Percentiles rank a stretch among this genome's conserved stretches.
phyloP scores from a whole-genome alignment of 1,140 invertebrate species.

The Cyphomyrmex costatus region DNA sequence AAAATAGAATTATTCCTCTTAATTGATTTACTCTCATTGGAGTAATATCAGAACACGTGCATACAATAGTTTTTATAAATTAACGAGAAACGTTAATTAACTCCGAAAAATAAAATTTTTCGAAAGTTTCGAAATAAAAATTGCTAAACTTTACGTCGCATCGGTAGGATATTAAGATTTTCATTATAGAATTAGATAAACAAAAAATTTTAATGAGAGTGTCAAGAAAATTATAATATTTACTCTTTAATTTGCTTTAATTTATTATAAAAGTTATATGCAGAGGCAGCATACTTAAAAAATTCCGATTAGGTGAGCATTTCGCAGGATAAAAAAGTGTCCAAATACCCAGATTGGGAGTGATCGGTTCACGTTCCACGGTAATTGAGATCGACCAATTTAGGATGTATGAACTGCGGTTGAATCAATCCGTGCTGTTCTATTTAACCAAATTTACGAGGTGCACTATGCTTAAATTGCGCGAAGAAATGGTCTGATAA shows the following conservation, averaged over 20 bases:
- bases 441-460: slow-evolving; percentile 33
- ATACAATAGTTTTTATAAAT: not conserved
- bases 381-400: slow-evolving; percentile 39
- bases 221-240: not conserved
- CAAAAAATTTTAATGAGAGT: not conserved
- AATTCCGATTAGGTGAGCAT: not conserved
- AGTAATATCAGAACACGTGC: not conserved
- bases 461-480: slow-evolving; percentile 24
- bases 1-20: too few relatives aligned
- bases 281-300: slow-evolving; percentile 8
- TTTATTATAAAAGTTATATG: slow-evolving; percentile 11
- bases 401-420: not conserved
- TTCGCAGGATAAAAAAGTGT: slow-evolving; percentile 13
- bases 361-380: slow-evolving; percentile 9
- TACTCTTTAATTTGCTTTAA: not conserved
- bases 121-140: not conserved
- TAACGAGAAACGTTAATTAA: not conserved
- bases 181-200: not conserved
- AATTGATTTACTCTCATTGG: not conserved
- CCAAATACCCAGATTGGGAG: slow-evolving; percentile 20
- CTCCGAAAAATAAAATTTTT: not conserved
- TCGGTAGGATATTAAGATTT: not conserved
- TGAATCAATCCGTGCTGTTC: slow-evolving; percentile 28
- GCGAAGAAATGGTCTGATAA: slow-evolving; percentile 29
- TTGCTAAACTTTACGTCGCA: slow-evolving; percentile 29